These are phyloP conservation scores for Dryobota labecula DNA, from an alignment of 2,888 invertebrate genomes.

Conservation along the genomic window DNA sequence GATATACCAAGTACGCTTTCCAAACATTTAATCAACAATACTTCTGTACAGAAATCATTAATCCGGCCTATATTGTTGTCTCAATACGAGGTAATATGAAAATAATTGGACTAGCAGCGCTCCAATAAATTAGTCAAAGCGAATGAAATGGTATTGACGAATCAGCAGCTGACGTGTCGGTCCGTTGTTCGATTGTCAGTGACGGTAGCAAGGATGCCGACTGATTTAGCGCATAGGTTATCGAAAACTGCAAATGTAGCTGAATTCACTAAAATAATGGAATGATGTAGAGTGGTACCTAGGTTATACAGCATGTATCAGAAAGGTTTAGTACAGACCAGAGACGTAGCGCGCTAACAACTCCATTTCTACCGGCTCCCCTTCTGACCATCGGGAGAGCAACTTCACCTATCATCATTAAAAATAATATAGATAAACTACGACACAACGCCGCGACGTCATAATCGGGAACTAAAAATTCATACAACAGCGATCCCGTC, in stretches of 20 bases:
- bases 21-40: not conserved
- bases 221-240: slow-evolving; percentile 7
- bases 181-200: slow-evolving; percentile 24
- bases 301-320: not conserved
- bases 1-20: not conserved
- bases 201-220: not conserved
- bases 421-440: too few species aligned
- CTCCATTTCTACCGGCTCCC: too few species aligned
- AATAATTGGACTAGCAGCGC: slow-evolving; percentile 27
- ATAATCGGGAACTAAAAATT: too few species aligned
- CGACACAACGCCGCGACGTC: too few species aligned
- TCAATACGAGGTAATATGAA: not conserved
- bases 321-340: not conserved
- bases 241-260: not conserved
- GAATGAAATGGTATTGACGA: slow-evolving; percentile 37
- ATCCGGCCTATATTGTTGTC: not conserved
- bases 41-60: not conserved
- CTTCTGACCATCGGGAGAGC: too few species aligned
- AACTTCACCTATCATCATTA: too few species aligned
- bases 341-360: too few species aligned
- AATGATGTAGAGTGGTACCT: not conserved
- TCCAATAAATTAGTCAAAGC: slow-evolving; percentile 40
- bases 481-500: too few species aligned
- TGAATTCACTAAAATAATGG: not conserved
- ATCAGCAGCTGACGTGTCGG: slow-evolving; percentile 22